Conservation (phyloP, 2,888 invertebrate genomes). For the Sarcophaga caerulescens region DNA sequence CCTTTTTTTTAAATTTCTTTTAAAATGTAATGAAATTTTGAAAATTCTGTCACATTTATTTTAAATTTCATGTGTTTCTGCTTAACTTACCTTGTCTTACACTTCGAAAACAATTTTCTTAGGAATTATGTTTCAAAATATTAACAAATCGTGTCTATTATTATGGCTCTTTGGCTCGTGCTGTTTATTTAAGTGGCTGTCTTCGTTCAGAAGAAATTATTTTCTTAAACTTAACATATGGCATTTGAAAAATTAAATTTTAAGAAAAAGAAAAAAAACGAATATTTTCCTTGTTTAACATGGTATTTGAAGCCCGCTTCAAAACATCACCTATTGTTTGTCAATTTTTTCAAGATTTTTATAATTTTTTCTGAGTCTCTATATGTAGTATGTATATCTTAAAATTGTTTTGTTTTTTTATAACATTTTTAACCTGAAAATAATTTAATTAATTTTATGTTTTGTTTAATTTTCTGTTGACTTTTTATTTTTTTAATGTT, state of each 20-base stretch:
- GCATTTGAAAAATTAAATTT: neutral
- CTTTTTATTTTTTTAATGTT: too few relatives aligned
- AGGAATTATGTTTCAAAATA: constrained; percentile 6
- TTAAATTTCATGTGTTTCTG: neutral
- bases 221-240: constrained; percentile 19
- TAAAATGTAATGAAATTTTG: neutral
- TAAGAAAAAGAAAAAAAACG: neutral
- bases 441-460: too few relatives aligned
- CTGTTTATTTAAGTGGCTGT: constrained; percentile 40
- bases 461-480: too few relatives aligned
- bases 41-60: neutral
- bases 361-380: constrained; percentile 12
- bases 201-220: neutral
- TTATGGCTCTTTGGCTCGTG: constrained; percentile 18
- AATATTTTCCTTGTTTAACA: neutral
- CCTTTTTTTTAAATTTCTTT: too few relatives aligned
- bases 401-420: neutral
- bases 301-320: neutral
- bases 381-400: neutral
- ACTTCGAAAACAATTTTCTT: neutral
- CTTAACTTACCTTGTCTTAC: too few relatives aligned
- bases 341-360: constrained; percentile 11
- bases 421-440: neutral
- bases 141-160: neutral
- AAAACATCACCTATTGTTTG: constrained; percentile 1